These are phyloP conservation scores for Metaphire vulgaris DNA, from an alignment of 1,140 invertebrate genomes.

Conservation along the genomic window DNA sequence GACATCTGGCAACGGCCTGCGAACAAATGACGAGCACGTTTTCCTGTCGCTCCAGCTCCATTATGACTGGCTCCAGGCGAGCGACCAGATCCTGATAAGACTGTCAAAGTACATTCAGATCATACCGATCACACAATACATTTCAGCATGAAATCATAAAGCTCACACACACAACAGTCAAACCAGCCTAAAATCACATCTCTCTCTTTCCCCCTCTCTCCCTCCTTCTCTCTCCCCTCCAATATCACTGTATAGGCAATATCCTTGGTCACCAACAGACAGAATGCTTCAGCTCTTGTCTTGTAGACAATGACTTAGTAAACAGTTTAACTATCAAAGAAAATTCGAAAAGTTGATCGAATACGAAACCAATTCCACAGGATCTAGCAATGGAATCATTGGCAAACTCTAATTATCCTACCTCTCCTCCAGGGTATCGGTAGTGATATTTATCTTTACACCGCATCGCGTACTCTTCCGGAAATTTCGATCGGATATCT, in stretches of 20 bases:
- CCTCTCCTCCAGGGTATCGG: conserved; percentile 90
- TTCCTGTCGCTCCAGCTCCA: conserved; percentile 96
- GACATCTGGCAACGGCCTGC: conserved; percentile 91
- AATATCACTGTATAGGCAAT: too few relatives aligned
- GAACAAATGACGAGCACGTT: conserved; percentile 97
- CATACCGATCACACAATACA: neutral
- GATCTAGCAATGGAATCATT: neutral
- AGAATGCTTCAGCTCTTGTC: too few relatives aligned
- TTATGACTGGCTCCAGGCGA: conserved; percentile 91
- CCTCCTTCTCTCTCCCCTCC: too few relatives aligned
- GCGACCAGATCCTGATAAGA: conserved; percentile 96
- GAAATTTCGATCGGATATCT: conserved; percentile 89
- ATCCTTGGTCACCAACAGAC: too few relatives aligned
- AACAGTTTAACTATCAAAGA: too few relatives aligned
- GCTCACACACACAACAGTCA: too few relatives aligned
- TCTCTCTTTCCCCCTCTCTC: too few relatives aligned
- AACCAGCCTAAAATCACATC: too few relatives aligned
- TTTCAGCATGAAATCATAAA: too few relatives aligned
- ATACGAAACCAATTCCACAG: neutral
- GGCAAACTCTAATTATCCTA: conserved; percentile 29
- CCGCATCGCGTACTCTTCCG: conserved; percentile 87
- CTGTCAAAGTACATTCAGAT: too few relatives aligned
- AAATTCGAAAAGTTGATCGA: too few relatives aligned
- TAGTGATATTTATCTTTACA: conserved; percentile 98
- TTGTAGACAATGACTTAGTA: too few relatives aligned